phyloP scores from a whole-genome alignment of 1,140 invertebrate genomes.

The Augochlora pura region DNA sequence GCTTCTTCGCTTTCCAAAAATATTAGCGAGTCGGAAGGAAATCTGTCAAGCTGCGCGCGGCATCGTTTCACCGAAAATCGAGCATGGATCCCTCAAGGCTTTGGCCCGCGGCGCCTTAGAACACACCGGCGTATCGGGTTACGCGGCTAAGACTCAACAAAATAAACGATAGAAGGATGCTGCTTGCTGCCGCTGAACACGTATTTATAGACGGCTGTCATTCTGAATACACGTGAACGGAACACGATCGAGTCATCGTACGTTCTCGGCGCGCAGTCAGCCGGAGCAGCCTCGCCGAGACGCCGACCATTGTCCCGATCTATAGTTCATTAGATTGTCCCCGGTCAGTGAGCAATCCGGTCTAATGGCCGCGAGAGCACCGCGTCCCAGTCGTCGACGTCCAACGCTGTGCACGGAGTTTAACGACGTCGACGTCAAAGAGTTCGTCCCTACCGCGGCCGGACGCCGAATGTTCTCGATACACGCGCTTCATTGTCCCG shows the following conservation, averaged over 20 bases:
- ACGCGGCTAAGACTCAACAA: too few species aligned
- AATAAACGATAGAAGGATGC: background rate
- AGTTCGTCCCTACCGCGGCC: background rate
- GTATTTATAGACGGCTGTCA: slow-evolving; percentile 6
- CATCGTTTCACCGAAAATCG: too few species aligned
- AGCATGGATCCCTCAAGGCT: too few species aligned
- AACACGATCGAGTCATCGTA: background rate
- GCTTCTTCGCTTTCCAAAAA: too few species aligned
- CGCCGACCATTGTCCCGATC: slow-evolving; percentile 20
- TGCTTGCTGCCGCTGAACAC: background rate
- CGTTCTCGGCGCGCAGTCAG: background rate
- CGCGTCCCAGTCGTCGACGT: background rate
- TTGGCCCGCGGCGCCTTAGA: too few species aligned
- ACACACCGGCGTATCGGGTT: background rate
- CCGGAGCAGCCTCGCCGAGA: background rate
- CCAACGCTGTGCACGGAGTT: too few species aligned
- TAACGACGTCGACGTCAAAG: too few species aligned
- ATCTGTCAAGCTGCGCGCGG: too few species aligned
- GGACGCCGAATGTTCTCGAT: background rate
- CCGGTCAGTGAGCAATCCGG: slow-evolving; percentile 4
- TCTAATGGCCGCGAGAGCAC: slow-evolving; percentile 1
- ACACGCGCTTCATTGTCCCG: slow-evolving; percentile 1
- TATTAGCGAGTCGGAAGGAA: too few species aligned
- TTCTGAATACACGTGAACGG: background rate
- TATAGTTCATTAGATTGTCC: slow-evolving; percentile 4